Evolutionary conservation across 2,888 invertebrate genomes (phyloP).

Genomic region (Platycheirus albimanus): DNA sequence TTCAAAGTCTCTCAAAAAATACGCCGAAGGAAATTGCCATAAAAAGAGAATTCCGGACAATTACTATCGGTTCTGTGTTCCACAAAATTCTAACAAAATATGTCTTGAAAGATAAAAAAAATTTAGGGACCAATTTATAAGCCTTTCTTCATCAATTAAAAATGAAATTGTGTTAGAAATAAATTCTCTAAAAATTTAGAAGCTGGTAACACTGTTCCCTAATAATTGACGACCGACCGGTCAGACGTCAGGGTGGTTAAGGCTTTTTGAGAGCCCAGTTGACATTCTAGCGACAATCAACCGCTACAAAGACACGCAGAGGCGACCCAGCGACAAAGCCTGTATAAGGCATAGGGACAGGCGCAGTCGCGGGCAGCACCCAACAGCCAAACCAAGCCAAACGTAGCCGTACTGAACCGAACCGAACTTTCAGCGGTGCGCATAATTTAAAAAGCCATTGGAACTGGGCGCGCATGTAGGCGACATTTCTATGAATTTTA

Average conservation of each 20-base stretch:
- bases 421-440: conserved; percentile 66
- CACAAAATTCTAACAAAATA: too few relatives aligned
- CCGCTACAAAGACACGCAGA: conserved; percentile 50
- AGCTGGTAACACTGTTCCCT: neutral
- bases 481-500: conserved; percentile 74
- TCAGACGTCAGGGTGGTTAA: conserved; percentile 52
- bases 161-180: too few relatives aligned
- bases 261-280: conserved; percentile 59
- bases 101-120: too few relatives aligned
- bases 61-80: too few relatives aligned
- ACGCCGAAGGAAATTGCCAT: too few relatives aligned
- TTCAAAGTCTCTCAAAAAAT: too few relatives aligned
- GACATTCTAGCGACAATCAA: conserved; percentile 71
- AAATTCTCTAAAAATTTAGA: too few relatives aligned
- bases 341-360: conserved; percentile 50
- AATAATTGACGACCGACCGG: conserved; percentile 16
- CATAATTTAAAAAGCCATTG: conserved; percentile 72
- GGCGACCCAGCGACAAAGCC: conserved; percentile 54
- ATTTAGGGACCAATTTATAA: too few relatives aligned
- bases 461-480: conserved; percentile 73
- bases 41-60: too few relatives aligned
- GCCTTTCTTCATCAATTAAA: too few relatives aligned
- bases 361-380: conserved; percentile 12
- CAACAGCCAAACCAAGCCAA: conserved; percentile 6
- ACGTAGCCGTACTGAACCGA: too few relatives aligned